Evolutionary conservation across 2,888 invertebrate species (phyloP).

Genomic region (Idaea biselata): DNA sequence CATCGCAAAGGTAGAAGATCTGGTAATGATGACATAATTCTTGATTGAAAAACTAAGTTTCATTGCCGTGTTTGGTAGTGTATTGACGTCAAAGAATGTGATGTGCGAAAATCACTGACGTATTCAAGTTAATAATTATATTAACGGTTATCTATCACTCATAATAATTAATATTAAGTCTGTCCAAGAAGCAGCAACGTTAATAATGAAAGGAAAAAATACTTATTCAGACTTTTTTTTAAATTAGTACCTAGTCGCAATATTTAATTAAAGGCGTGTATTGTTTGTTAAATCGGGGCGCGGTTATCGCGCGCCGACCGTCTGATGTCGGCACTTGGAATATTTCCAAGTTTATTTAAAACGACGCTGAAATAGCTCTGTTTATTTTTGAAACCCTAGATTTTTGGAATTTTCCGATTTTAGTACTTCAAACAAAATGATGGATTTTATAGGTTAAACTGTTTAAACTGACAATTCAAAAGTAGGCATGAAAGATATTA

Average conservation of each 20-base stretch:
- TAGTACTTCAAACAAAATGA: too few species aligned
- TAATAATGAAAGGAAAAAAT: neutral
- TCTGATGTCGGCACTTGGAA: slow-evolving; percentile 14
- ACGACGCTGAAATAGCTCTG: neutral
- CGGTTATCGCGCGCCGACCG: slow-evolving; percentile 5
- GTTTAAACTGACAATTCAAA: neutral
- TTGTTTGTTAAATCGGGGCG: slow-evolving; percentile 11
- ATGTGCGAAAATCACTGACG: neutral
- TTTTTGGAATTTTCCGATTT: neutral
- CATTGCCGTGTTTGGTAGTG: neutral
- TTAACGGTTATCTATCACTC: neutral
- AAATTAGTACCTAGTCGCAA: neutral
- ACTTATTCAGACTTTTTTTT: too few species aligned
- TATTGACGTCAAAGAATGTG: neutral
- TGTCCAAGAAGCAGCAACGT: neutral
- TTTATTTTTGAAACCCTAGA: neutral
- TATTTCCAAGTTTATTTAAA: slow-evolving; percentile 6
- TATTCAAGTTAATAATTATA: neutral
- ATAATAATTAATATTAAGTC: neutral
- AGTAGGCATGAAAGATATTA: neutral
- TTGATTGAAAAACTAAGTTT: neutral
- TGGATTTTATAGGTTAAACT: too few species aligned
- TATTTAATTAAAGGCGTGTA: neutral
- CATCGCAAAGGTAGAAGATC: neutral
- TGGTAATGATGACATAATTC: neutral